These are phyloP conservation scores for Sussaba pulchella DNA, from an alignment of 2,888 invertebrate genomes.

Conservation along the genomic window DNA sequence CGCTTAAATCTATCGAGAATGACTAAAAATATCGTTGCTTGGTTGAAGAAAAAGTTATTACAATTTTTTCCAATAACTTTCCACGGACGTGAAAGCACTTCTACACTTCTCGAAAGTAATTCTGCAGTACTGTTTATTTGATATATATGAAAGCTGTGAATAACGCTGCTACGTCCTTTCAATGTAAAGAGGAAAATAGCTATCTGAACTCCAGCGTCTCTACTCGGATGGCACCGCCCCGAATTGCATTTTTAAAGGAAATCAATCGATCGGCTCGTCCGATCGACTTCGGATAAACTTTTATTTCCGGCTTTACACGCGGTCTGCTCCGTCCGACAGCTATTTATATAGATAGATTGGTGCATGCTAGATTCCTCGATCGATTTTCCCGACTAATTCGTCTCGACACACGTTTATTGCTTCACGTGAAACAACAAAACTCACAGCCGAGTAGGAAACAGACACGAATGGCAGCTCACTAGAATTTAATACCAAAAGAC, in stretches of 20 bases:
- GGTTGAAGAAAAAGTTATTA: too few species aligned
- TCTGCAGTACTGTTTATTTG: neutral
- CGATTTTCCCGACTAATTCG: conserved; percentile 54
- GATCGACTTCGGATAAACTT: conserved; percentile 45
- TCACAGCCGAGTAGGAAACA: neutral
- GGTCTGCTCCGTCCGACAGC: neutral
- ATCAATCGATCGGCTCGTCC: conserved; percentile 21
- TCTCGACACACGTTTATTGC: conserved; percentile 40
- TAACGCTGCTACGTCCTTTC: neutral
- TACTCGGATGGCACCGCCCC: neutral
- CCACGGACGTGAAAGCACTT: too few species aligned
- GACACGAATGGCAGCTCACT: neutral
- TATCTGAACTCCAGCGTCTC: neutral
- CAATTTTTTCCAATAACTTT: too few species aligned
- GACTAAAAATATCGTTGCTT: too few species aligned
- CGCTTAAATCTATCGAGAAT: too few species aligned
- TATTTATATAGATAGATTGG: neutral
- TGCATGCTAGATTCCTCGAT: conserved; percentile 25
- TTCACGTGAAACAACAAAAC: conserved; percentile 12
- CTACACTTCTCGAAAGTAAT: too few species aligned
- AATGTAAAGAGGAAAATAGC: neutral
- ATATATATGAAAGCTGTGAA: neutral
- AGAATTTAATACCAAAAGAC: conserved; percentile 18
- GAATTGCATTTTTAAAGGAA: conserved; percentile 30
- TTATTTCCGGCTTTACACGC: conserved; percentile 46